Percentiles rank a stretch among this genome's conserved stretches.
Evolutionary conservation across 2,113 vertebrate genomes (phyloP).

Genomic region (Grammomys dolichurus): DNA sequence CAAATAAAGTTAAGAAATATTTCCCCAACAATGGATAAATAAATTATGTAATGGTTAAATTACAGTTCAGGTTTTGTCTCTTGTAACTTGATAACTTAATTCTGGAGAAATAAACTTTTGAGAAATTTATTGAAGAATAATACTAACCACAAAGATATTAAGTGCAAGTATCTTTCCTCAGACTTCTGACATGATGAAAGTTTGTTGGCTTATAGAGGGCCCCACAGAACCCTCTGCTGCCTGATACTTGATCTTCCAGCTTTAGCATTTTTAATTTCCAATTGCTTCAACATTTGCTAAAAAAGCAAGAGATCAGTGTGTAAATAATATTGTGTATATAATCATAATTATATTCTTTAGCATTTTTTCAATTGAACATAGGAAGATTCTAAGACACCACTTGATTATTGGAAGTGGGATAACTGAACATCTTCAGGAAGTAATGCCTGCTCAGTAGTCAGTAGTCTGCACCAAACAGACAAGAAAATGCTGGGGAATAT

Average conservation of each 20-base stretch:
- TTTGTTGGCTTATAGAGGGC: conserved; percentile 84
- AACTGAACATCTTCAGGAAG: not conserved
- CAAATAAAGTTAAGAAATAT: conserved; percentile 29
- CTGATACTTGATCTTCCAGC: conserved; percentile 47
- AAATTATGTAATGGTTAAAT: not conserved
- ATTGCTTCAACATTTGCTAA: conserved; percentile 11
- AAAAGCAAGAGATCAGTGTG: not conserved
- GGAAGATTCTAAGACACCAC: not conserved
- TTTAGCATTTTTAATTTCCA: conserved; percentile 49
- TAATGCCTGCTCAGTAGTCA: not conserved
- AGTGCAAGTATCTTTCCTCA: conserved; percentile 68
- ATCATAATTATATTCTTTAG: not conserved
- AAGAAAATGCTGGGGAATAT: not conserved
- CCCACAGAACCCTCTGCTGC: conserved; percentile 80
- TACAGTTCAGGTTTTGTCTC: conserved; percentile 62
- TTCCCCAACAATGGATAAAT: conserved; percentile 24
- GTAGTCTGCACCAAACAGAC: not conserved
- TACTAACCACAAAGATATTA: conserved; percentile 82
- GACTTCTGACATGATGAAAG: conserved; percentile 82
- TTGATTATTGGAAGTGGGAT: not conserved
- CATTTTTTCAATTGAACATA: not conserved
- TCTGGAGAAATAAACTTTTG: conserved; percentile 84
- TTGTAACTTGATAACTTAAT: conserved; percentile 75
- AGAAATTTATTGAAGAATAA: conserved; percentile 63
- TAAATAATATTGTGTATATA: not conserved